phyloP scores from a whole-genome alignment of 2,113 vertebrate species.

The Hippocampus zosterae region DNA sequence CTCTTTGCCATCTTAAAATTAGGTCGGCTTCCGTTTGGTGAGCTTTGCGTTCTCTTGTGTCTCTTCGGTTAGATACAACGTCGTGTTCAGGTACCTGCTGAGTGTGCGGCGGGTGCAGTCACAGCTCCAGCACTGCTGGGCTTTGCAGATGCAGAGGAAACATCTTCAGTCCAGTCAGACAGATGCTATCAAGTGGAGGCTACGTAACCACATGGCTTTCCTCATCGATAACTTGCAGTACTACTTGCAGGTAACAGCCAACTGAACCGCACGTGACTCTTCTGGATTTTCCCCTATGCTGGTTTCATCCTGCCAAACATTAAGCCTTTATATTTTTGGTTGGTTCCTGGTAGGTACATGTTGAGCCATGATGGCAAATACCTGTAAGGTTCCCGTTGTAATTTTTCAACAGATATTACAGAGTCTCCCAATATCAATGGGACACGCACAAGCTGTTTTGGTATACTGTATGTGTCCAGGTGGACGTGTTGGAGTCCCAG shows the following conservation, averaged over 20 bases:
- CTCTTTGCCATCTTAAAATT: neutral
- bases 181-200: conserved; percentile 86
- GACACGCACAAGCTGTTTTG: neutral
- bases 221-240: conserved; percentile 97
- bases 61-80: conserved; percentile 83
- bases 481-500: conserved; percentile 96
- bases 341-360: neutral
- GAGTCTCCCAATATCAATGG: neutral
- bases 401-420: too few relatives aligned
- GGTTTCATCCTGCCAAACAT: neutral
- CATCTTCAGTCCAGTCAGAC: conserved; percentile 88
- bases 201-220: conserved; percentile 97
- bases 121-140: conserved; percentile 97
- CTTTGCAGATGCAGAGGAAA: conserved; percentile 95
- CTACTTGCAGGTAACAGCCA: conserved; percentile 84
- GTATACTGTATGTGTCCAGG: conserved; percentile 62
- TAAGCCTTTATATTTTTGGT: neutral
- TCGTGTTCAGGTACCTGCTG: conserved; percentile 93
- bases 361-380: neutral
- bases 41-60: neutral
- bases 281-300: neutral
- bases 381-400: neutral
- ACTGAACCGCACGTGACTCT: too few relatives aligned
- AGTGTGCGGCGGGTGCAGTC: conserved; percentile 93
- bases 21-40: neutral